These are phyloP conservation scores for Philypnodon macrostomus DNA, from an alignment of 2,797 vertebrate species.

Conservation along the genomic window DNA sequence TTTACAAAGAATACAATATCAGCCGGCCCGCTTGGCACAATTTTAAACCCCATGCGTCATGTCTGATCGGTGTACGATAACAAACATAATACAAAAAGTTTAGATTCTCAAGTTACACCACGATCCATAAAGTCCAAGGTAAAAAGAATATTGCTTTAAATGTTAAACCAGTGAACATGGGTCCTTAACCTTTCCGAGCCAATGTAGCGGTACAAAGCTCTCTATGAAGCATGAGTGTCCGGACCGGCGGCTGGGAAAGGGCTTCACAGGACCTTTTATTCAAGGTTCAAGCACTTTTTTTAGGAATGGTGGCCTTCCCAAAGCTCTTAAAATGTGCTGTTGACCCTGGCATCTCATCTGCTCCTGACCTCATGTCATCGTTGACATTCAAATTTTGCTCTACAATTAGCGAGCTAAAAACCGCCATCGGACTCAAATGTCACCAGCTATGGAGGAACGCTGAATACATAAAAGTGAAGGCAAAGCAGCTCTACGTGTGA, in stretches of 20 bases:
- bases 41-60: too few relatives aligned
- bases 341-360: slow-evolving; percentile 7
- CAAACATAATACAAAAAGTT: too few relatives aligned
- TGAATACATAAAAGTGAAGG: background rate
- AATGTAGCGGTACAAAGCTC: background rate
- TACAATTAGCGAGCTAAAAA: background rate
- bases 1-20: too few relatives aligned
- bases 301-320: background rate
- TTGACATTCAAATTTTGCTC: slow-evolving; percentile 1
- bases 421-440: background rate
- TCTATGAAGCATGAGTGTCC: background rate
- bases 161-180: background rate
- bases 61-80: too few relatives aligned
- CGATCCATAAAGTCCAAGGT: background rate
- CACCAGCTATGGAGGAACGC: background rate
- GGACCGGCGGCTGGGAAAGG: slow-evolving; percentile 7
- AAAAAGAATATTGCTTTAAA: background rate
- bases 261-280: slow-evolving; percentile 7
- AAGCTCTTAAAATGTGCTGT: slow-evolving; percentile 13
- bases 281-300: slow-evolving; percentile 18
- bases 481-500: too few relatives aligned
- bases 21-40: too few relatives aligned
- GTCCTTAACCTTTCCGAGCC: slow-evolving; percentile 32
- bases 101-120: background rate
- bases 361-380: slow-evolving; percentile 6